Evolutionary conservation across 2,888 invertebrate genomes (phyloP).

Genomic region (Taphrorychus bicolor): DNA sequence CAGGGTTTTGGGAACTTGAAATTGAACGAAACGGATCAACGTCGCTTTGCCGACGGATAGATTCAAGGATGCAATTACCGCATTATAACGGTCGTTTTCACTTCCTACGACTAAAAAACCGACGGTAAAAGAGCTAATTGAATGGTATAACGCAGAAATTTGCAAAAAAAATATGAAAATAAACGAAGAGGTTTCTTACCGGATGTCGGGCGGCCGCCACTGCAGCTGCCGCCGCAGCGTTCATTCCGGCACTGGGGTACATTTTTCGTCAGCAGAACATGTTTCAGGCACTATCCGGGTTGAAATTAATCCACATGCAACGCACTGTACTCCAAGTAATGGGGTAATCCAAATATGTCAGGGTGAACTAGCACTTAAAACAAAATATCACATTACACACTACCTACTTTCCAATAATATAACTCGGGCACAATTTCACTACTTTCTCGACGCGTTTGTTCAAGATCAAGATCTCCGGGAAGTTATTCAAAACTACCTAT

Average conservation of each 20-base stretch:
- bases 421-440: background rate
- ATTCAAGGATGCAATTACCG: too few species aligned
- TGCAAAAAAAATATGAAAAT: background rate
- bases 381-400: background rate
- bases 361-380: conserved; percentile 2
- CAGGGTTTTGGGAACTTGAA: too few species aligned
- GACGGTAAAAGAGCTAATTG: background rate
- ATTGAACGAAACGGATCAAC: too few species aligned
- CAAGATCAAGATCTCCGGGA: too few species aligned
- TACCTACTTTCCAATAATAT: background rate
- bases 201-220: conserved; percentile 87
- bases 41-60: too few species aligned
- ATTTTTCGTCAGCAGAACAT: conserved; percentile 66
- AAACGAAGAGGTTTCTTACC: conserved; percentile 65
- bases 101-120: background rate
- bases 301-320: background rate
- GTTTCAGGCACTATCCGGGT: conserved; percentile 27
- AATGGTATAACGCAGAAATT: background rate
- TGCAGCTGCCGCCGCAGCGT: conserved; percentile 85
- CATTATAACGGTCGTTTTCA: too few species aligned
- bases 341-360: conserved; percentile 6
- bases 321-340: conserved; percentile 24
- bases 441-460: background rate
- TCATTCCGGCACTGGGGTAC: conserved; percentile 88
- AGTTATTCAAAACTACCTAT: background rate